A percentile compares a stretch with the other conserved stretches of the same genome.
phyloP scores from a whole-genome alignment of 2,113 vertebrate genomes.

The Scopus umbretta region DNA sequence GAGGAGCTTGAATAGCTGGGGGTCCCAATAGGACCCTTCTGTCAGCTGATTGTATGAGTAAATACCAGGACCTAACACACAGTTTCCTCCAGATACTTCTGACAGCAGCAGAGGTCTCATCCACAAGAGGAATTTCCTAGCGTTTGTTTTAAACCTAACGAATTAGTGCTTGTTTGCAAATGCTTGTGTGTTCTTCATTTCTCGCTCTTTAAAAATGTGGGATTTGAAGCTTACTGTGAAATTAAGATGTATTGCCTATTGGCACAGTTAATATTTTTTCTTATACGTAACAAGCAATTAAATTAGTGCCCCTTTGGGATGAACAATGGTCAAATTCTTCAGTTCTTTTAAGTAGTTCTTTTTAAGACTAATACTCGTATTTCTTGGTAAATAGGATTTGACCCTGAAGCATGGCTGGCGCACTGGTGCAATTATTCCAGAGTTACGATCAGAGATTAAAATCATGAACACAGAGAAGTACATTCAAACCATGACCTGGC shows the following conservation, averaged over 20 bases:
- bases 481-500: conserved; percentile 90
- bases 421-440: conserved; percentile 95
- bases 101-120: not conserved
- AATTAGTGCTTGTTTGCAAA: not conserved
- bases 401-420: conserved; percentile 98
- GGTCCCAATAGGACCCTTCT: not conserved
- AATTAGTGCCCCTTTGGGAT: not conserved
- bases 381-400: conserved; percentile 80
- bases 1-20: not conserved
- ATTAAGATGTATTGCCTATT: not conserved
- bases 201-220: not conserved
- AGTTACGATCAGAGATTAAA: conserved; percentile 90
- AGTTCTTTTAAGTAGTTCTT: not conserved
- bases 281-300: not conserved
- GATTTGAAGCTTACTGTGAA: not conserved
- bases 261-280: not conserved
- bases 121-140: not conserved
- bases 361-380: not conserved
- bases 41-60: not conserved
- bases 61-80: not conserved
- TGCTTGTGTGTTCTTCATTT: not conserved
- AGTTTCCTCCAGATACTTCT: not conserved
- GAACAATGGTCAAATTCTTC: not conserved
- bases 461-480: conserved; percentile 96
- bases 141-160: not conserved